phyloP scores from a whole-genome alignment of 2,113 vertebrate species.

The Dicaeum eximium region DNA sequence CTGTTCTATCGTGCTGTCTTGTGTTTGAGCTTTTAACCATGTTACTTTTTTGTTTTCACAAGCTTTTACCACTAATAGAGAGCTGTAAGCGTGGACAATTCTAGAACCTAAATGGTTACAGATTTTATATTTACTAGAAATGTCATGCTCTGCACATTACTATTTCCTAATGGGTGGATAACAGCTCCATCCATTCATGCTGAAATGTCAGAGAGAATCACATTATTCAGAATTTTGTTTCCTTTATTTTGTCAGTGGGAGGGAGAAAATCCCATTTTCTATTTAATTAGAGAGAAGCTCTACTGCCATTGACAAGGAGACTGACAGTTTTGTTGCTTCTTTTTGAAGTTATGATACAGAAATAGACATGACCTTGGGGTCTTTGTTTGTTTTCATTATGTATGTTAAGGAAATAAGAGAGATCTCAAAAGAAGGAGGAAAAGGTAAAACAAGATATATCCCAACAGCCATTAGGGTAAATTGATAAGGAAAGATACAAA shows the following conservation, averaged over 20 bases:
- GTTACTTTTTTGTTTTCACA: not conserved
- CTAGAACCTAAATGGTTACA: not conserved
- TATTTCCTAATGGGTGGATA: not conserved
- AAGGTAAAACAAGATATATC: not conserved
- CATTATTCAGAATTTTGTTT: not conserved
- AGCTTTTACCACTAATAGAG: not conserved
- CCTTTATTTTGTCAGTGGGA: not conserved
- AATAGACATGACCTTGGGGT: not conserved
- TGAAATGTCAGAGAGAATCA: not conserved
- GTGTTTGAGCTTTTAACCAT: not conserved
- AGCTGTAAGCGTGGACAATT: not conserved
- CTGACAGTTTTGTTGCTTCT: not conserved
- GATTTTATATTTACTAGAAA: not conserved
- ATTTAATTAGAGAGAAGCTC: not conserved
- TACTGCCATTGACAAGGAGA: not conserved
- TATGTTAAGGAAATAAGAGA: not conserved
- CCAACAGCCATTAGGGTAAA: not conserved
- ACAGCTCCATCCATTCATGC: not conserved
- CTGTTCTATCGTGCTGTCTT: not conserved
- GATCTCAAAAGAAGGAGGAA: not conserved
- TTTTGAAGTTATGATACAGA: not conserved
- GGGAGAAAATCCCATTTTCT: not conserved
- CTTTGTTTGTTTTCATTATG: not conserved
- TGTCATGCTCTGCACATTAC: not conserved
- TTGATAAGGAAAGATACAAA: not conserved